Evolutionary conservation across 2,113 vertebrate species (phyloP).

Genomic region (Danionella cerebrum): DNA sequence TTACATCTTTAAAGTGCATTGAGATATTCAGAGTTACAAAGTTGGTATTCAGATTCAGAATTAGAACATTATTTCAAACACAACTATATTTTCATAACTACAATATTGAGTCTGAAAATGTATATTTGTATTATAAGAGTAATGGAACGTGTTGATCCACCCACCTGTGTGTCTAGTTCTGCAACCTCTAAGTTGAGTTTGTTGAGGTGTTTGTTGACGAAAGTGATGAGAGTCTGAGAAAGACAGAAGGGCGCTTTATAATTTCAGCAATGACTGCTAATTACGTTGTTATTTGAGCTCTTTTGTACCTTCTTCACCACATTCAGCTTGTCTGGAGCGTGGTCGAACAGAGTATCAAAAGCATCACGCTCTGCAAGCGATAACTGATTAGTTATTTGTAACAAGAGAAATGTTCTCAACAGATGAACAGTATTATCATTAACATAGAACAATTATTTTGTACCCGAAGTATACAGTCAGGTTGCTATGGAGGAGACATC

Average conservation of each 20-base stretch:
- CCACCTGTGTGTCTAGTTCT: slow-evolving; percentile 95
- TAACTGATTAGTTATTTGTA: neutral
- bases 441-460: no score
- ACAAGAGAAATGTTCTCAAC: neutral
- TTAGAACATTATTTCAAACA: no score
- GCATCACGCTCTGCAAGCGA: slow-evolving; percentile 83
- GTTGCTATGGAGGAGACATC: no score
- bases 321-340: slow-evolving; percentile 94
- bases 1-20: no score
- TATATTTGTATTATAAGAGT: no score
- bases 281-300: neutral
- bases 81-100: neutral
- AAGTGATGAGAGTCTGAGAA: slow-evolving; percentile 89
- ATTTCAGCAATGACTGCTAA: neutral
- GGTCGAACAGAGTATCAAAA: slow-evolving; percentile 95
- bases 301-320: slow-evolving; percentile 90
- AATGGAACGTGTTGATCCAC: neutral
- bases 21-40: no score
- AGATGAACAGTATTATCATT: no score
- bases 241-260: neutral
- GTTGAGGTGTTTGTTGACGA: slow-evolving; percentile 98
- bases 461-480: no score
- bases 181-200: slow-evolving; percentile 96
- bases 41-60: no score
- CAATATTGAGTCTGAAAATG: neutral